phyloP scores from a whole-genome alignment of 2,888 invertebrate species.

The Trichogramma dendrolimi region DNA sequence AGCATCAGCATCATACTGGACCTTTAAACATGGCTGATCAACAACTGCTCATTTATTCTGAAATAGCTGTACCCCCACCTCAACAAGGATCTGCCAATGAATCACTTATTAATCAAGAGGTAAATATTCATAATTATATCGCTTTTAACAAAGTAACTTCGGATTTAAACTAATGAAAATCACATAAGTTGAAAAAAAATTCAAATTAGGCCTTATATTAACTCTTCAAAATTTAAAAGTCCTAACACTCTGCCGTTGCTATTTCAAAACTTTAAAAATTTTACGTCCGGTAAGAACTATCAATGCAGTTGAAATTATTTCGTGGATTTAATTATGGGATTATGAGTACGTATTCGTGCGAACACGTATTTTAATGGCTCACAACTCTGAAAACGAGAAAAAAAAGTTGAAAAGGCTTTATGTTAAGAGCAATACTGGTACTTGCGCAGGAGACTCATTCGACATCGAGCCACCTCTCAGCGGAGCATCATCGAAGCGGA shows the following conservation, averaged over 20 bases:
- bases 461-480: constrained; percentile 45
- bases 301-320: no score
- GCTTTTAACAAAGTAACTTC: background rate
- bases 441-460: constrained; percentile 45
- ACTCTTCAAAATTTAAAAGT: no score
- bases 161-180: background rate
- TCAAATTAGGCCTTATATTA: no score
- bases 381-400: no score
- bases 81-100: constrained; percentile 34
- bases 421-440: no score
- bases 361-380: no score
- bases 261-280: no score
- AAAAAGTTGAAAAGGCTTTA: no score
- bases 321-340: no score
- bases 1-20: constrained; percentile 41
- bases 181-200: background rate
- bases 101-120: constrained; percentile 44
- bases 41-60: constrained; percentile 44
- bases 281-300: no score
- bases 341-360: no score
- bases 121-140: constrained; percentile 26
- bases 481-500: constrained; percentile 40
- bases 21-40: constrained; percentile 46
- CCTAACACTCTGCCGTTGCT: no score
- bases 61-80: constrained; percentile 37